These are phyloP conservation scores for Blomia tropicalis DNA, from an alignment of 2,888 invertebrate genomes.

Conservation along the genomic window DNA sequence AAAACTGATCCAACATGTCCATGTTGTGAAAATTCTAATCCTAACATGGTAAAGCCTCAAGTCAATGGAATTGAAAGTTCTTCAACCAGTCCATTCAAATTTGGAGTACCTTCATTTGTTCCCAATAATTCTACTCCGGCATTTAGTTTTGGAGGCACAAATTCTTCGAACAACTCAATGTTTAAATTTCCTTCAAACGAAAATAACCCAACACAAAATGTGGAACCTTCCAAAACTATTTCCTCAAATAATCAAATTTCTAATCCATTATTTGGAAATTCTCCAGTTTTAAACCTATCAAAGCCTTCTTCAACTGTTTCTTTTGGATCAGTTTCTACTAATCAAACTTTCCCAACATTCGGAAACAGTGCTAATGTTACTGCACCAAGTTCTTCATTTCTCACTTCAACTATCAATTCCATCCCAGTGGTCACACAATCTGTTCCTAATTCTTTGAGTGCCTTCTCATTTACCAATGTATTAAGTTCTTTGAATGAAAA, in stretches of 20 bases:
- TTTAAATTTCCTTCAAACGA: neutral
- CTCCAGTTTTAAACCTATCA: neutral
- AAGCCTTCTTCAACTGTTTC: neutral
- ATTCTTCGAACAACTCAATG: neutral
- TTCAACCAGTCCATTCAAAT: neutral
- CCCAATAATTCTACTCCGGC: neutral
- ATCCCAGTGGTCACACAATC: neutral
- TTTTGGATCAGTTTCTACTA: neutral
- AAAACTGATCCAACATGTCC: neutral
- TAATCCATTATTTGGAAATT: neutral
- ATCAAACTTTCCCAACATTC: neutral
- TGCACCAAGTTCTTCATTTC: neutral
- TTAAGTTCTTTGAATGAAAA: neutral
- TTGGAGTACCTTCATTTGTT: neutral
- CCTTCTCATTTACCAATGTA: neutral
- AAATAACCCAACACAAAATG: neutral
- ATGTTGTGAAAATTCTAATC: neutral
- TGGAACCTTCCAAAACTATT: neutral
- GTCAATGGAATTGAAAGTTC: neutral
- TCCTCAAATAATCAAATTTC: neutral
- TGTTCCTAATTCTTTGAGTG: neutral
- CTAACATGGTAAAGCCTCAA: neutral
- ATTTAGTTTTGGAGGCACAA: constrained; percentile 5
- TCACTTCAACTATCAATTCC: neutral
- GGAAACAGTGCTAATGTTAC: neutral